Evolutionary conservation across 2,797 vertebrate species (phyloP), one percentile per base, ranked within the genome.

Genomic region (Otolemur crassicaudatus): DNA sequence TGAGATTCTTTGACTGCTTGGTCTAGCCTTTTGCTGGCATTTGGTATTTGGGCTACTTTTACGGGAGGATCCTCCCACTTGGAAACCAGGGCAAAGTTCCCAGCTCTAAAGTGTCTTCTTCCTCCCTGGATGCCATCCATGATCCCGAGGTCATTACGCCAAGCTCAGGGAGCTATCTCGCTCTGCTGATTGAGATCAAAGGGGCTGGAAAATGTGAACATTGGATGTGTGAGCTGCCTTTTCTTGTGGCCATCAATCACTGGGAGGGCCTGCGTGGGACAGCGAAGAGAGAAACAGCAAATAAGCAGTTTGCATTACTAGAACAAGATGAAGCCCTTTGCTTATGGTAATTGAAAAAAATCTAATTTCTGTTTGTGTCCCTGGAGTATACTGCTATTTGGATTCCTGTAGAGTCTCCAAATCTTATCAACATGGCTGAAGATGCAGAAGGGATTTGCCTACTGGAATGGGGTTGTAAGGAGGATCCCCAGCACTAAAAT

Each of bases 321-420:
- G 81, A 96, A 76, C 77, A 88, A 94, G 85, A 25, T 10, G 88
- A 92, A 93, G 69, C 34, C 53, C 58, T 75, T 90, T 90, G 75
- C 85, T 82, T 86, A 58, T 0, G 7, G 69, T 95, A 95, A 97
- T 83, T 94, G 94, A 92, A 95, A 95, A 83, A 95, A 83, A 65
- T 81, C 80, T 91, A 70, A 92, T 95, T 90, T 97, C 95, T 94
- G 37, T 53, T 67, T 6, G 0, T 80, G 58, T 88, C 87, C 67
- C 90, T 92, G 63, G 95, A 96, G 92, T 49, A 70, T 87, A 69
- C 96, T 94, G 16, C 69, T 70, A 79, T 67, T 88, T 8, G n/a
- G 87, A 93, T 96, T 93, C 95, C 93, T 85, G 12, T 87, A 84
- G 94, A 61, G 85, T 86, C 60, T 84, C n/a, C 49, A 88, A 67